Evolutionary conservation across 2,797 vertebrate genomes (phyloP).

Genomic region (Melanogrammus aeglefinus): DNA sequence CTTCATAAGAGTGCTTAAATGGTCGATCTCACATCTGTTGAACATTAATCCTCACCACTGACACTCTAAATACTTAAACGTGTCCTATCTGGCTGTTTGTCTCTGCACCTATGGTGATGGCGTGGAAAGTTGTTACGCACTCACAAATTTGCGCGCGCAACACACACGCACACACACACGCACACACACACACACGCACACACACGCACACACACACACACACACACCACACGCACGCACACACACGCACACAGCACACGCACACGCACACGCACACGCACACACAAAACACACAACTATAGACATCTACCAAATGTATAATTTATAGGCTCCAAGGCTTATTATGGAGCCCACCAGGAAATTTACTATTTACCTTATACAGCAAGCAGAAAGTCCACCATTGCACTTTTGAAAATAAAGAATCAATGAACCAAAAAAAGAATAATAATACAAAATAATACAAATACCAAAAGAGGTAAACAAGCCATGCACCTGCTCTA

Average conservation of each 20-base stretch:
- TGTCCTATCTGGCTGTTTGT: slow-evolving; percentile 1
- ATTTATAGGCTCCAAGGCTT: neutral
- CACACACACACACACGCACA: slow-evolving; percentile 5
- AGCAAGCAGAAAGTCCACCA: neutral
- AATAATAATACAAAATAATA: neutral
- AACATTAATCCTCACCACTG: neutral
- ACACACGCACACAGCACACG: slow-evolving; percentile 2
- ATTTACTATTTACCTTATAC: neutral
- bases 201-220: neutral
- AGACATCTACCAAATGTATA: neutral
- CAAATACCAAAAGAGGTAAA: neutral
- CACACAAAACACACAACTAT: neutral
- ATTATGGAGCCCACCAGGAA: neutral
- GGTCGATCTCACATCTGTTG: slow-evolving; percentile 27
- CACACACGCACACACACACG: neutral
- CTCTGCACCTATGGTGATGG: slow-evolving; percentile 6
- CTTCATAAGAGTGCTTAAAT: slow-evolving; percentile 21
- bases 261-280: neutral
- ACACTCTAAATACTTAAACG: neutral
- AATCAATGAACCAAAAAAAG: neutral
- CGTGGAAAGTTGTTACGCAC: neutral
- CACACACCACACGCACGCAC: neutral
- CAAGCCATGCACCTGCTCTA: slow-evolving; percentile 35
- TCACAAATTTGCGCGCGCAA: neutral
- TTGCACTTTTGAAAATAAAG: slow-evolving; percentile 1